A percentile compares a stretch with the other conserved stretches of the same genome.
Evolutionary conservation across 2,797 vertebrate genomes (phyloP).

Genomic region (Hemitrygon akajei): DNA sequence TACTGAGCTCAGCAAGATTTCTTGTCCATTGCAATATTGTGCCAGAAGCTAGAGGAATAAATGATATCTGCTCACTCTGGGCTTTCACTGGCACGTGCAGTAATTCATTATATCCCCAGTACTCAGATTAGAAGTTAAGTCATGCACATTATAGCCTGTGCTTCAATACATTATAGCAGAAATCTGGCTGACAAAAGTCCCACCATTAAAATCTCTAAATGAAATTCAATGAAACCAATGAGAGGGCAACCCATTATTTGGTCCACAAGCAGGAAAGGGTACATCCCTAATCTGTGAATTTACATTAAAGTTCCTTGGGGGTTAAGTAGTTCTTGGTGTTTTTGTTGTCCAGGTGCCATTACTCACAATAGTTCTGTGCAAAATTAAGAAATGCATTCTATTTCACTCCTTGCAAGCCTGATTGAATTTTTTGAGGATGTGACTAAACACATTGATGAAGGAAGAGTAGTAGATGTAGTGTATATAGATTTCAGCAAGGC

Average conservation of each 20-base stretch:
- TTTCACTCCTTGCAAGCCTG: neutral
- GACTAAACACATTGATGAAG: too few relatives aligned
- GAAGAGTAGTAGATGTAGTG: too few relatives aligned
- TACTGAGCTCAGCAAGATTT: neutral
- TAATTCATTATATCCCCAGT: neutral
- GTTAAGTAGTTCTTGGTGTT: neutral
- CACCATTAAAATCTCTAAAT: neutral
- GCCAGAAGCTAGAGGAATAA: neutral
- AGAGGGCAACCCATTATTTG: neutral
- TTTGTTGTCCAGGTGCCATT: conserved; percentile 6
- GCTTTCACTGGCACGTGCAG: neutral
- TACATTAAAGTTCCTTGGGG: neutral
- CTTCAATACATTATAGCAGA: conserved; percentile 10
- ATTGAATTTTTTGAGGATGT: too few relatives aligned
- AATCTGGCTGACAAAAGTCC: neutral
- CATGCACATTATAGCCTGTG: neutral
- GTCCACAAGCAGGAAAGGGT: neutral
- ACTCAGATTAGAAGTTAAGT: conserved; percentile 12
- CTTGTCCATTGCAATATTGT: neutral
- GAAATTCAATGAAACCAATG: neutral
- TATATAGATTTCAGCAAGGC: too few relatives aligned
- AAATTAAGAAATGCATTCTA: neutral
- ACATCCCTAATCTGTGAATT: neutral
- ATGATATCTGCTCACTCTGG: neutral
- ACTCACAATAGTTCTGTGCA: neutral